These are phyloP conservation scores for Ips nitidus DNA, from an alignment of 1,140 invertebrate species.

Conservation along the genomic window DNA sequence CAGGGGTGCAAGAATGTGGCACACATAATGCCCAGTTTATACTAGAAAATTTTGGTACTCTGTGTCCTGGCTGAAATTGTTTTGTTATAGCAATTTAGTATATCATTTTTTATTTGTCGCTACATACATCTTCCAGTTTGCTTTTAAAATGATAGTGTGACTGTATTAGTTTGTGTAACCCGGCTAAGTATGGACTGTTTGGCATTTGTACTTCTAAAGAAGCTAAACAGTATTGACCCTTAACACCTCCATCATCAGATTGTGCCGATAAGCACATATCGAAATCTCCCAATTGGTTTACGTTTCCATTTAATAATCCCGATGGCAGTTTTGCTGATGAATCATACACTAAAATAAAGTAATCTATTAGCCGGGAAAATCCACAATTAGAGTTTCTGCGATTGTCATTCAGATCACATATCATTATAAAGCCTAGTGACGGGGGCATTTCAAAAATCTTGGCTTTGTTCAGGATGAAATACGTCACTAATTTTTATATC, in stretches of 20 bases:
- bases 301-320: conserved; percentile 62
- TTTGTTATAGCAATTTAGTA: not conserved
- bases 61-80: conserved; percentile 61
- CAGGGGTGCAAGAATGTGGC: conserved; percentile 59
- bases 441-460: not conserved
- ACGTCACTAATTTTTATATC: no score
- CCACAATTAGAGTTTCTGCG: not conserved
- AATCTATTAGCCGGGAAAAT: conserved; percentile 1
- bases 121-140: conserved; percentile 63
- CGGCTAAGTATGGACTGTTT: conserved; percentile 50
- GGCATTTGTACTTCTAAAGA: conserved; percentile 56
- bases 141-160: conserved; percentile 62
- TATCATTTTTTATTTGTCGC: not conserved
- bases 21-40: conserved; percentile 66
- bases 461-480: not conserved
- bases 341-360: conserved; percentile 61
- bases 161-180: conserved; percentile 59
- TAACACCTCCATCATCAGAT: conserved; percentile 48
- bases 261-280: conserved; percentile 60
- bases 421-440: not conserved
- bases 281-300: conserved; percentile 65
- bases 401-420: not conserved
- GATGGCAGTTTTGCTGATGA: conserved; percentile 62
- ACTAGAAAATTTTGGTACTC: conserved; percentile 62
- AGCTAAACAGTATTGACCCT: conserved; percentile 63